Percentiles rank a stretch among this genome's conserved stretches.
These are phyloP conservation scores for Imbricaverruca yamaguchii DNA, from an alignment of 2,888 invertebrate species.

Conservation along the genomic window DNA sequence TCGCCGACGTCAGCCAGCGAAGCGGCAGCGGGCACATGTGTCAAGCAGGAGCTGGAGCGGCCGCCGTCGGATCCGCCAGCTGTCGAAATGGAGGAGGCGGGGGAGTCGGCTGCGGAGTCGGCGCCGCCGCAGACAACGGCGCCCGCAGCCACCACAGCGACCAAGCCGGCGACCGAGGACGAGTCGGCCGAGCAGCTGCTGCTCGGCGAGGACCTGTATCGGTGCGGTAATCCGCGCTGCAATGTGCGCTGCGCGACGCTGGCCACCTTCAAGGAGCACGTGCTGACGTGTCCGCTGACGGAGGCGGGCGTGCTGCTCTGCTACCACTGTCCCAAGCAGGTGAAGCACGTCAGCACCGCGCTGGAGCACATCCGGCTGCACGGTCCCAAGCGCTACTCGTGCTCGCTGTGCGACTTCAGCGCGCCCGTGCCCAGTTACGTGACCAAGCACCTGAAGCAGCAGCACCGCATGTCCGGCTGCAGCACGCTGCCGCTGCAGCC, in stretches of 20 bases:
- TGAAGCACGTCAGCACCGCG: conserved; percentile 44
- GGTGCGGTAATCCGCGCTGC: conserved; percentile 48
- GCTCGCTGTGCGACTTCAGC: conserved; percentile 51
- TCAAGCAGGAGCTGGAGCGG: not conserved
- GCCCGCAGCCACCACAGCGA: not conserved
- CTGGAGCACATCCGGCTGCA: conserved; percentile 55
- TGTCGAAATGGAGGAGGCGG: not conserved
- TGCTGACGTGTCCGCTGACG: conserved; percentile 38
- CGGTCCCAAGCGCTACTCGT: conserved; percentile 51
- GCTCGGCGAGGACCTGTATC: conserved; percentile 41
- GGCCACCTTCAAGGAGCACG: conserved; percentile 41
- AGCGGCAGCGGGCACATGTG: not conserved
- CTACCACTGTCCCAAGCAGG: conserved; percentile 46
- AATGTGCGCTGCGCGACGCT: conserved; percentile 40
- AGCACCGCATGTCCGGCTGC: conserved; percentile 44
- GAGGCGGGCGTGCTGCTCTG: conserved; percentile 44
- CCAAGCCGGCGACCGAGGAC: not conserved
- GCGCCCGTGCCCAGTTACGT: conserved; percentile 38
- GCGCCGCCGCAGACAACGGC: not conserved
- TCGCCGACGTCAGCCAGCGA: not conserved
- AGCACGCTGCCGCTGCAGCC: conserved; percentile 46
- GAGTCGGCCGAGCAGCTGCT: not conserved
- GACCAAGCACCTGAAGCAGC: conserved; percentile 47
- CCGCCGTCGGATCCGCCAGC: not conserved
- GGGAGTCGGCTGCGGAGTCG: not conserved